Conservation (phyloP, 2,113 vertebrate species). For the Sialia sialis region DNA sequence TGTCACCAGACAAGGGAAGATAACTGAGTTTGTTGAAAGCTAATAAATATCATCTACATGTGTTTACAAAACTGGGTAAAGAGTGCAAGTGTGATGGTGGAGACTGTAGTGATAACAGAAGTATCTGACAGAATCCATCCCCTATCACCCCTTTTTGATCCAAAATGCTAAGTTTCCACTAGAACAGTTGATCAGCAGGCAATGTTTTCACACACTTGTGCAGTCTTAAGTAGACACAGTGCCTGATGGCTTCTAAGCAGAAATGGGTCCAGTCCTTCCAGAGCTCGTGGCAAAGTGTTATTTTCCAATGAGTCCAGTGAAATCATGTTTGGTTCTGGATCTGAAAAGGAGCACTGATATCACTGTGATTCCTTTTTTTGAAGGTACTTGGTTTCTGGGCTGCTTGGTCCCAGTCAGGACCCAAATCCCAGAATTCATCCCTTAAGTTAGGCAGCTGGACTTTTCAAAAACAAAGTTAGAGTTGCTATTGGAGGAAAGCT, state of each 20-base stretch:
- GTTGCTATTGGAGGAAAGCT: neutral
- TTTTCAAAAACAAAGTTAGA: neutral
- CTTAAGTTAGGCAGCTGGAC: neutral
- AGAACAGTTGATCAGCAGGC: neutral
- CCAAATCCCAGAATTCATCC: neutral
- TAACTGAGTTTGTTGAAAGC: neutral
- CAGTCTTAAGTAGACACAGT: neutral
- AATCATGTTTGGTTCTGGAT: neutral
- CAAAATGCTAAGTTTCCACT: neutral
- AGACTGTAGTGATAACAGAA: neutral
- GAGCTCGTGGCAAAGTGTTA: neutral
- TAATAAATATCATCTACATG: neutral
- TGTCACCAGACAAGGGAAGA: neutral
- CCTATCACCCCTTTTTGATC: neutral
- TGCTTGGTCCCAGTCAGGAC: neutral
- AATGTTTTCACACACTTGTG: accelerated
- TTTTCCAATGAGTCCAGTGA: neutral
- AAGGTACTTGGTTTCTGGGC: neutral
- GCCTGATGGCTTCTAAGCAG: neutral
- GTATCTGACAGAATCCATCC: neutral
- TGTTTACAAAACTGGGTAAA: neutral
- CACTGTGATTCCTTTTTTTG: neutral
- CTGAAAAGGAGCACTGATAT: neutral
- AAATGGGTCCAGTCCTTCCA: neutral
- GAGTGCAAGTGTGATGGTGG: neutral